Evolutionary conservation across 2,888 invertebrate species (phyloP), one percentile per base, ranked within the genome.

Genomic region (Eupeodes latifasciatus): DNA sequence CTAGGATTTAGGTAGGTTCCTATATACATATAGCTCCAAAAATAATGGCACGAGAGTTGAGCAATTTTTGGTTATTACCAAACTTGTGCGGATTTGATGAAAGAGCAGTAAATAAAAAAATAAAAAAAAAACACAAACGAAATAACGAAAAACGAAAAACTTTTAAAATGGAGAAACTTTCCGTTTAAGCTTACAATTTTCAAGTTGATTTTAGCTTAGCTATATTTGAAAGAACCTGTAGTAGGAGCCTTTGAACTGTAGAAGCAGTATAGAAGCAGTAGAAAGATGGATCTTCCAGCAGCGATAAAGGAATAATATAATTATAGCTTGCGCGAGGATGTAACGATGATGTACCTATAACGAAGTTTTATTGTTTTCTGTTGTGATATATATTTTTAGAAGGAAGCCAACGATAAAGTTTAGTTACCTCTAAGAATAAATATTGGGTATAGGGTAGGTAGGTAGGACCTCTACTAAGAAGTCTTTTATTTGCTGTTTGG

Each of bases 41-140:
- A 55, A 40, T 14, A 47, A 40, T 51, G 62, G 59, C 40, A 59
- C 27, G 62, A 72, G 79, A 72, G 79, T 62, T 72, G 57, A 79
- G 51, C 81, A 81, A 74, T 88, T 88, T 84, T 84, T n/a, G 77
- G 87, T 81, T 88, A 88, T 88, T 84, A 75, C 87, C 81, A 67
- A 88, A 84, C 87, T 84, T 81, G 71, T 81, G 71, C 51, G 81
- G 80, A 84, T 88, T 88, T 88, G 78, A 64, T 75, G 81, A 79
- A 59, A 64, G 64, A 75, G 53, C 64, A 72, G 57, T 71, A 81
- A 85, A 76, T 76, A 5, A 40, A 71, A 62, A 78, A 44, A 53
- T n/a, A 12, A 51, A 53, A 12, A 12, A 5, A 51, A 47, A 62
- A 55, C 36, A 34, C 19, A 64, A 64, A 49, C 51, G 49, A 62